Evolutionary conservation across 2,797 vertebrate species (phyloP).

Genomic region (Benthosema pterotum): DNA sequence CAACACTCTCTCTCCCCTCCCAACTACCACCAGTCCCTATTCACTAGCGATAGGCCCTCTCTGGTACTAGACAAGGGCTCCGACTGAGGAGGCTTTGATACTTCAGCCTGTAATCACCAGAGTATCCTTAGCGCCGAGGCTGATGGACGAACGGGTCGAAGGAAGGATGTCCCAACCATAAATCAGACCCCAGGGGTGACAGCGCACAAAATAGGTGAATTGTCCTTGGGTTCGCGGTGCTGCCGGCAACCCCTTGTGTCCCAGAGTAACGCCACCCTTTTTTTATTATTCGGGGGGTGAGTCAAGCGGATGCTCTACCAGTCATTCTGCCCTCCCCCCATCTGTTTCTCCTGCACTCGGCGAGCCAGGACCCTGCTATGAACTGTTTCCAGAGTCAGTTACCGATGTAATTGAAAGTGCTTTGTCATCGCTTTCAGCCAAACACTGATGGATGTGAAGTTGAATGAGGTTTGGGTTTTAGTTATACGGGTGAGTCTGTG

Average conservation of each 20-base stretch:
- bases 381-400: slow-evolving; percentile 87
- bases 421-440: slow-evolving; percentile 91
- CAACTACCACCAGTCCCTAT: slow-evolving; percentile 54
- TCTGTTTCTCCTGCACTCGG: slow-evolving; percentile 63
- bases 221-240: slow-evolving; percentile 76
- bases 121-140: slow-evolving; percentile 72
- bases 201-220: slow-evolving; percentile 82
- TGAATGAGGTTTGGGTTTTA: slow-evolving; percentile 94
- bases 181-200: slow-evolving; percentile 84
- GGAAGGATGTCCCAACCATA: slow-evolving; percentile 81
- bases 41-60: slow-evolving; percentile 75
- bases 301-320: slow-evolving; percentile 79
- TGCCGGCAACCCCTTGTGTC: slow-evolving; percentile 75
- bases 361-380: slow-evolving; percentile 76
- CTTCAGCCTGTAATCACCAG: slow-evolving; percentile 79
- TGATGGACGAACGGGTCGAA: slow-evolving; percentile 79
- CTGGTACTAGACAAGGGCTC: slow-evolving; percentile 76
- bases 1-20: slow-evolving; percentile 48
- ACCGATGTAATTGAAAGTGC: slow-evolving; percentile 88
- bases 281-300: slow-evolving; percentile 75
- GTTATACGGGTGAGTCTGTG: slow-evolving; percentile 85
- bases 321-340: slow-evolving; percentile 63
- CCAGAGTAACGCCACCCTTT: slow-evolving; percentile 69
- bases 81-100: slow-evolving; percentile 80
- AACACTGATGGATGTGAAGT: slow-evolving; percentile 93